These are phyloP conservation scores for Papilio machaon DNA, from an alignment of 1,140 invertebrate species.

Conservation along the genomic window DNA sequence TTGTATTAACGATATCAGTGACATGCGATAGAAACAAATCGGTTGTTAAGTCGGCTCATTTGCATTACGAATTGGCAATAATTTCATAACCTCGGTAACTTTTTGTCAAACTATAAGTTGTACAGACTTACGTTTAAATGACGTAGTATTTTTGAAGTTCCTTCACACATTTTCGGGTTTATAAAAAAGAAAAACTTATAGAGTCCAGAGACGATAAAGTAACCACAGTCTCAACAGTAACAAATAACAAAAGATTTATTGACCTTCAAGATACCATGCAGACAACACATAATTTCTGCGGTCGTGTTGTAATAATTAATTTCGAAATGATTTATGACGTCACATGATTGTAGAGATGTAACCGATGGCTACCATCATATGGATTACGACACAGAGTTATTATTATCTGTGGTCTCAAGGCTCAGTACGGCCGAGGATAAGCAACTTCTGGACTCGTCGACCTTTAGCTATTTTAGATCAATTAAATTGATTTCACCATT, in stretches of 20 bases:
- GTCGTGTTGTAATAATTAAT: background rate
- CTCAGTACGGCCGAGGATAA: background rate
- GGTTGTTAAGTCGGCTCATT: background rate
- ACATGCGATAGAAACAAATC: slow-evolving; percentile 6
- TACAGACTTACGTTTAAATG: background rate
- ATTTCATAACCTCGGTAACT: background rate
- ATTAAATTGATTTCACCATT: slow-evolving; percentile 14
- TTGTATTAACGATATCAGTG: slow-evolving; percentile 1
- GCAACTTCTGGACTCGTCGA: background rate
- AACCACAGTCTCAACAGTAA: background rate
- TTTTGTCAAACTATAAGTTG: background rate
- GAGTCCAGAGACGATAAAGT: background rate
- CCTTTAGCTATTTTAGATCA: slow-evolving; percentile 22
- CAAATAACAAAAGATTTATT: background rate
- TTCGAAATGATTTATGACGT: slow-evolving; percentile 6
- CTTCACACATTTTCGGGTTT: background rate
- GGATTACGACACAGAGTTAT: slow-evolving; percentile 10
- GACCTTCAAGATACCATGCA: background rate
- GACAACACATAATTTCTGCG: background rate
- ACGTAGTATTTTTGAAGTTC: background rate
- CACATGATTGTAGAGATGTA: background rate
- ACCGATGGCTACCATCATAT: background rate
- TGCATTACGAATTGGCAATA: background rate
- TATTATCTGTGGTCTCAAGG: background rate
- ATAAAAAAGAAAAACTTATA: background rate